Conservation (phyloP, 2,797 vertebrate species). For the Artibeus lituratus region DNA sequence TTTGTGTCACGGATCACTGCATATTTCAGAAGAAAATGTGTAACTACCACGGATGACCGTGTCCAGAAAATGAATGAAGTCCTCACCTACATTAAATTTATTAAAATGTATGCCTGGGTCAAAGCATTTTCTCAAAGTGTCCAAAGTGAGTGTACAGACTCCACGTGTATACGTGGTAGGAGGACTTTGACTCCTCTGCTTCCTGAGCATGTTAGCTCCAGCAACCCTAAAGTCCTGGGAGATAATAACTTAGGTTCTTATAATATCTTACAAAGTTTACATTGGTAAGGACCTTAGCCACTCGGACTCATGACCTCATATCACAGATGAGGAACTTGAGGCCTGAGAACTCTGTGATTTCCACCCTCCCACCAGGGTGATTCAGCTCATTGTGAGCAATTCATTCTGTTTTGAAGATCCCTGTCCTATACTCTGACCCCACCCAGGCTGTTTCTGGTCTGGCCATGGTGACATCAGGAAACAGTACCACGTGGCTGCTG, state of each 20-base stretch:
- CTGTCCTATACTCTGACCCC: background rate
- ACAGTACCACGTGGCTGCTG: background rate
- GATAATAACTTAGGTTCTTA: background rate
- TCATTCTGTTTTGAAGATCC: background rate
- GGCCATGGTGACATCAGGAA: background rate
- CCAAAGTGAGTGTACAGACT: slow-evolving; percentile 85
- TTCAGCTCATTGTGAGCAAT: background rate
- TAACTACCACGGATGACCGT: slow-evolving; percentile 89
- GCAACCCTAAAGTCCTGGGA: background rate
- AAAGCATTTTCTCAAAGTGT: slow-evolving; percentile 93
- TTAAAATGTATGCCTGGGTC: slow-evolving; percentile 98
- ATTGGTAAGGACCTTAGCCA: background rate
- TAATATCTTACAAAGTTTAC: background rate
- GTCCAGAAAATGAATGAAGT: slow-evolving; percentile 98
- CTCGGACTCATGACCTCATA: background rate
- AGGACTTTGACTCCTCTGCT: background rate
- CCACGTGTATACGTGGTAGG: background rate
- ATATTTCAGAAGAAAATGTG: slow-evolving; percentile 92
- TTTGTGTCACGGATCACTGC: slow-evolving; percentile 93
- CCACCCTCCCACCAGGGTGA: background rate
- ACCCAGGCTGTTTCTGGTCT: background rate
- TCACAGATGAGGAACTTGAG: background rate
- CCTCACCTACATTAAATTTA: slow-evolving; percentile 94
- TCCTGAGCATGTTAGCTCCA: background rate
- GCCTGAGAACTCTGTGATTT: background rate